phyloP scores from a whole-genome alignment of 2,888 invertebrate genomes.

The Polyommatus icarus region DNA sequence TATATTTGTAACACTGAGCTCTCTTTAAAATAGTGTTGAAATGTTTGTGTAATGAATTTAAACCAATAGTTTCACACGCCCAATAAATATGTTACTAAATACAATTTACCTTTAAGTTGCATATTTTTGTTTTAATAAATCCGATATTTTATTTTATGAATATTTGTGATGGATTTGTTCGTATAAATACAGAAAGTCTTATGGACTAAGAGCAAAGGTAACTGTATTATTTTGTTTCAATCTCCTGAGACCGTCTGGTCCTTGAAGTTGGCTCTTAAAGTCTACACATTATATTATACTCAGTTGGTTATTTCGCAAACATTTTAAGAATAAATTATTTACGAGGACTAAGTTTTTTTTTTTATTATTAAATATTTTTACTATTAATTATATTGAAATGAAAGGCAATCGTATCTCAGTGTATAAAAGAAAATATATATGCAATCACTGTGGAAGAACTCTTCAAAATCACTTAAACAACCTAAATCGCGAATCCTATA shows the following conservation, averaged over 20 bases:
- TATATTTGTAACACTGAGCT: no score
- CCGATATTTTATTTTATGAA: not conserved
- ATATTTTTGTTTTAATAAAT: no score
- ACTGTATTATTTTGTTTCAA: not conserved
- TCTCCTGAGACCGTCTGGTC: slow-evolving; percentile 8
- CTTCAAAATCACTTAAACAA: not conserved
- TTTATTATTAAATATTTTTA: not conserved
- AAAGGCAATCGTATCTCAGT: no score
- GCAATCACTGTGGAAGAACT: not conserved
- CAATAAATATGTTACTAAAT: no score
- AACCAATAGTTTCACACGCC: no score
- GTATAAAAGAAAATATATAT: not conserved
- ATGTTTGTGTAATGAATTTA: no score
- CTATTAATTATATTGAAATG: not conserved
- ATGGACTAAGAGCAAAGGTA: not conserved
- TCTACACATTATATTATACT: not conserved
- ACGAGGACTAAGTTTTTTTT: not conserved
- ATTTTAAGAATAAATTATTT: not conserved
- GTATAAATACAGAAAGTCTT: not conserved
- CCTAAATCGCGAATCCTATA: not conserved
- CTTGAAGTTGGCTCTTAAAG: slow-evolving; percentile 5
- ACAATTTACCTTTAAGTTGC: no score
- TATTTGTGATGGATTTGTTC: not conserved
- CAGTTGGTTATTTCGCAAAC: not conserved
- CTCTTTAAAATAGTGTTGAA: no score